A percentile compares a stretch with the other conserved stretches of the same genome.
These are phyloP conservation scores for Callithrix jacchus DNA, from an alignment of 2,113 vertebrate genomes.

Conservation along the genomic window DNA sequence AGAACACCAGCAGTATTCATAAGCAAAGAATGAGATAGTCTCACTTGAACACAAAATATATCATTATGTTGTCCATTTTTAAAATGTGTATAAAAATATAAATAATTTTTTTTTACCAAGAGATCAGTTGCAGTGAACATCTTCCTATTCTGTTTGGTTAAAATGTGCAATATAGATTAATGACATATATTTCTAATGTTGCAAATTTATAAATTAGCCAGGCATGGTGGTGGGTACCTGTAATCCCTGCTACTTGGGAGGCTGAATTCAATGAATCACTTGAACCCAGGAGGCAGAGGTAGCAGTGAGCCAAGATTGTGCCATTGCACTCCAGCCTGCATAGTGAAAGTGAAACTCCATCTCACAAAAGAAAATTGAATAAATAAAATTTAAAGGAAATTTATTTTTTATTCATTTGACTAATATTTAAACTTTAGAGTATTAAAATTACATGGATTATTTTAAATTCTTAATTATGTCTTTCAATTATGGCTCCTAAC, in stretches of 20 bases:
- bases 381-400: neutral
- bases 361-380: no score
- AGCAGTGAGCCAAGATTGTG: no score
- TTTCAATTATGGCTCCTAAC: neutral
- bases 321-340: no score
- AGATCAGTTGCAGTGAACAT: neutral
- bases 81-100: neutral
- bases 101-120: neutral
- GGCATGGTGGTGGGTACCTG: no score
- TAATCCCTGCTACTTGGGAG: no score
- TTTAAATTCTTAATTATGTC: neutral
- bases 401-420: neutral
- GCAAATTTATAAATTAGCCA: neutral
- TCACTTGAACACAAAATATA: neutral
- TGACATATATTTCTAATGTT: neutral
- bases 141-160: neutral
- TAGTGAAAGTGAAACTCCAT: no score
- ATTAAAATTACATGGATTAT: neutral
- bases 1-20: neutral
- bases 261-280: no score
- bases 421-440: neutral
- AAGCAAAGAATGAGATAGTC: neutral
- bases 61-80: neutral
- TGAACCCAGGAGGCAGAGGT: no score
- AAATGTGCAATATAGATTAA: neutral